Evolutionary conservation across 2,113 vertebrate genomes (phyloP).

Genomic region (Sinocyclocheilus rhinocerous): DNA sequence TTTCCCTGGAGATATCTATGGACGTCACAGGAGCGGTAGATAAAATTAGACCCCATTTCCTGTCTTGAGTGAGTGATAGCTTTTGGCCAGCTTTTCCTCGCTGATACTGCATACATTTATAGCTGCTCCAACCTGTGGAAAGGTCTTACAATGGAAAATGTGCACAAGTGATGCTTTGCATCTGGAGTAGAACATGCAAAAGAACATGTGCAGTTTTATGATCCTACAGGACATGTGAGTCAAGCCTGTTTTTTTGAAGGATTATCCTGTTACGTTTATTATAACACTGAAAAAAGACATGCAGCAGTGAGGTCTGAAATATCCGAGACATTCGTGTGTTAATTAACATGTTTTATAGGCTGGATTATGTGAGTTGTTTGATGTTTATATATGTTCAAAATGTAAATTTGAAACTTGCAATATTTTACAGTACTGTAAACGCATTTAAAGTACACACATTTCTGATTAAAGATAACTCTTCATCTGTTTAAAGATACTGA

Average conservation of each 20-base stretch:
- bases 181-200: not conserved
- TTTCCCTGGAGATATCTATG: constrained; percentile 6
- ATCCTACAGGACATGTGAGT: too few species aligned
- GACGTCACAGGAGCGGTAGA: constrained; percentile 41
- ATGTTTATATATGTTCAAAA: constrained; percentile 16
- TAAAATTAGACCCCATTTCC: constrained; percentile 4
- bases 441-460: not conserved
- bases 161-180: not conserved
- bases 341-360: not conserved
- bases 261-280: not conserved
- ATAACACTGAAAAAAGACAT: not conserved
- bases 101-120: not conserved
- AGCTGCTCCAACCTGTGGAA: not conserved
- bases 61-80: constrained; percentile 7
- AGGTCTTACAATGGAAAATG: not conserved
- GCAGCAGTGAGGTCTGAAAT: not conserved
- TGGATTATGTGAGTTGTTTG: not conserved
- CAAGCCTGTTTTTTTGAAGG: not conserved
- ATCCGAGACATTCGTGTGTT: not conserved
- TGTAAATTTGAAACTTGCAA: not conserved
- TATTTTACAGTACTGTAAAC: constrained; percentile 23
- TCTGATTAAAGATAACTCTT: not conserved
- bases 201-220: constrained; percentile 8
- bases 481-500: not conserved
- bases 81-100: not conserved